Evolutionary conservation across 2,888 invertebrate genomes (phyloP).

Genomic region (Sinopyrophorus schimmeli): DNA sequence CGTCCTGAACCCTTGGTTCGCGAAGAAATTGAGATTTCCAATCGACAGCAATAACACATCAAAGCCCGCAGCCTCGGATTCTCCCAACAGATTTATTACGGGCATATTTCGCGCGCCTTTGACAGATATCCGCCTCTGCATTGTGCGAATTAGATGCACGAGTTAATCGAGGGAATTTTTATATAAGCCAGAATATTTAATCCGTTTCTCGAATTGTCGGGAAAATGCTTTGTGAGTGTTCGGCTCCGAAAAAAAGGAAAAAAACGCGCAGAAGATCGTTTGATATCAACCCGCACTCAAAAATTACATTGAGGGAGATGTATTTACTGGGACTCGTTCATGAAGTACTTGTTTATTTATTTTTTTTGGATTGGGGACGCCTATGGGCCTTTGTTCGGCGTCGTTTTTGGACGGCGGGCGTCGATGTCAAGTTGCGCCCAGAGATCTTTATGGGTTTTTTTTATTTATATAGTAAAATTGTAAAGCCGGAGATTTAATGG

Average conservation of each 20-base stretch:
- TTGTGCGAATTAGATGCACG: conserved; percentile 29
- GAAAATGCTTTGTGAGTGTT: conserved; percentile 12
- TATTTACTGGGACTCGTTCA: too few species aligned
- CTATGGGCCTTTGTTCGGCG: too few species aligned
- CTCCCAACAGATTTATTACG: conserved; percentile 28
- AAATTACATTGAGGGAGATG: too few species aligned
- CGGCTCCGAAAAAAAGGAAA: too few species aligned
- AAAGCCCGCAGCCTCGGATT: conserved; percentile 23
- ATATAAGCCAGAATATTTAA: conserved; percentile 28
- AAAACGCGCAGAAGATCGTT: too few species aligned
- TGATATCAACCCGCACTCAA: too few species aligned
- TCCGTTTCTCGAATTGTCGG: conserved; percentile 18
- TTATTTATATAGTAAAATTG: conserved; percentile 29
- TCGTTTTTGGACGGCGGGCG: too few species aligned
- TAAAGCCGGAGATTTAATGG: conserved; percentile 25
- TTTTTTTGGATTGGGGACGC: too few species aligned
- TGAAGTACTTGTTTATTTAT: too few species aligned
- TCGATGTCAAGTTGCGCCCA: too few species aligned
- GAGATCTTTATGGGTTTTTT: conserved; percentile 9
- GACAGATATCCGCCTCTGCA: conserved; percentile 23
- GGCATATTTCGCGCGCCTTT: conserved; percentile 32
- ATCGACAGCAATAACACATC: conserved; percentile 34
- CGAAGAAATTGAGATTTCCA: conserved; percentile 32
- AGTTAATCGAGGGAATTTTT: conserved; percentile 30
- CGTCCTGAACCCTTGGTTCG: conserved; percentile 22